Percentiles rank a stretch among this genome's conserved stretches.
Evolutionary conservation across 2,113 vertebrate species (phyloP).

Genomic region (Oriolus oriolus): DNA sequence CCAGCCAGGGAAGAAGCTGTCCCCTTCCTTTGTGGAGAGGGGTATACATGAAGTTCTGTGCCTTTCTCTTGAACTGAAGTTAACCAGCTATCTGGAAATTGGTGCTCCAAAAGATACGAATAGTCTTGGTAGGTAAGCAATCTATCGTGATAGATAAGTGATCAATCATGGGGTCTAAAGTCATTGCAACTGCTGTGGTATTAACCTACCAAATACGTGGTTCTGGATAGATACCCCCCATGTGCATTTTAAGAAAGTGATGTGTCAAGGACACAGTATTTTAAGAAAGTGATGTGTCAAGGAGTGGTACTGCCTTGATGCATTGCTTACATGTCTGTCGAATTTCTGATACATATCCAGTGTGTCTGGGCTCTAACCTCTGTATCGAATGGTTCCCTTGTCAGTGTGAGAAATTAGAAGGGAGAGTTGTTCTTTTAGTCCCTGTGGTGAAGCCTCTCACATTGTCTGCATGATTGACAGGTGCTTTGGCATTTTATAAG

Average conservation of each 20-base stretch:
- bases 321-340: background rate
- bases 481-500: background rate
- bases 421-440: background rate
- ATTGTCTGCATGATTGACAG: background rate
- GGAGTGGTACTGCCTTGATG: background rate
- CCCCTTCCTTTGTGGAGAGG: background rate
- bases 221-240: background rate
- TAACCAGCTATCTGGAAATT: background rate
- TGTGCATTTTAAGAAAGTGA: background rate
- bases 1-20: background rate
- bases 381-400: background rate
- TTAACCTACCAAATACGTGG: accelerated
- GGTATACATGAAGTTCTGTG: accelerated
- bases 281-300: background rate
- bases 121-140: background rate
- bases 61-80: background rate
- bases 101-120: background rate
- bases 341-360: background rate
- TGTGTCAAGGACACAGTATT: no score
- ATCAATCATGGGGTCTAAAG: background rate
- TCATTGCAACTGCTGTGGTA: background rate
- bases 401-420: background rate
- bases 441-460: background rate
- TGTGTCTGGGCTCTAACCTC: background rate
- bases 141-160: accelerated